Percentiles rank a stretch among this genome's conserved stretches.
phyloP scores from a whole-genome alignment of 2,888 invertebrate species.

The Diploptera punctata region DNA sequence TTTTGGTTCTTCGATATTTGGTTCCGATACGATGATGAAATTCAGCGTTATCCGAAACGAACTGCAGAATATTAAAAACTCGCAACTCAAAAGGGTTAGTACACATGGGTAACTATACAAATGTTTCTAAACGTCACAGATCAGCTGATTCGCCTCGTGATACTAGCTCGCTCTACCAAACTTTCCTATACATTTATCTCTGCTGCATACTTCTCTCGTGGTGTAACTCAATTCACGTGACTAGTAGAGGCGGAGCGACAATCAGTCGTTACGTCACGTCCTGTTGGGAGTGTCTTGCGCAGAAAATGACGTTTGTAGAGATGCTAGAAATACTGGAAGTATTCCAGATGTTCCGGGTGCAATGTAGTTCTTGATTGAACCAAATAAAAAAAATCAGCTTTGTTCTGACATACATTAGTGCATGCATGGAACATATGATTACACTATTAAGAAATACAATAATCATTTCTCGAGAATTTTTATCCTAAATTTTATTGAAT shows the following conservation, averaged over 20 bases:
- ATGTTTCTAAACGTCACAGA: constrained; percentile 9
- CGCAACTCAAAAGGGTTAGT: constrained; percentile 96
- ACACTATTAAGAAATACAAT: too few species aligned
- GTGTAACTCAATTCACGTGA: constrained; percentile 30
- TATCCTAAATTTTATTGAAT: too few species aligned
- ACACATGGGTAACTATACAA: constrained; percentile 36
- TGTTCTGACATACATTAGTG: too few species aligned
- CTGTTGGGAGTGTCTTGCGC: neutral
- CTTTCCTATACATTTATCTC: neutral
- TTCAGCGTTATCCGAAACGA: constrained; percentile 96
- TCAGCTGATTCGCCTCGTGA: constrained; percentile 34
- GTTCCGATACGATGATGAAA: constrained; percentile 97
- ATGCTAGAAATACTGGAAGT: too few species aligned
- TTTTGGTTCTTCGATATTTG: constrained; percentile 91
- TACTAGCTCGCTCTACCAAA: neutral
- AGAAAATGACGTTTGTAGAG: too few species aligned
- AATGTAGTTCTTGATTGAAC: too few species aligned
- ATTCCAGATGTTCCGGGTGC: too few species aligned
- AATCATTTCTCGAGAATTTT: too few species aligned
- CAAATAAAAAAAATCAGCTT: too few species aligned
- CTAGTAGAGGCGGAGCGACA: constrained; percentile 10
- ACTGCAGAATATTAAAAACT: constrained; percentile 96
- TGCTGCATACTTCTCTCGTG: neutral
- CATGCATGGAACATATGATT: too few species aligned
- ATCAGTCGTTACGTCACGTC: constrained; percentile 19